Conservation (phyloP, 2,888 invertebrate genomes). For the Carcina quercana region DNA sequence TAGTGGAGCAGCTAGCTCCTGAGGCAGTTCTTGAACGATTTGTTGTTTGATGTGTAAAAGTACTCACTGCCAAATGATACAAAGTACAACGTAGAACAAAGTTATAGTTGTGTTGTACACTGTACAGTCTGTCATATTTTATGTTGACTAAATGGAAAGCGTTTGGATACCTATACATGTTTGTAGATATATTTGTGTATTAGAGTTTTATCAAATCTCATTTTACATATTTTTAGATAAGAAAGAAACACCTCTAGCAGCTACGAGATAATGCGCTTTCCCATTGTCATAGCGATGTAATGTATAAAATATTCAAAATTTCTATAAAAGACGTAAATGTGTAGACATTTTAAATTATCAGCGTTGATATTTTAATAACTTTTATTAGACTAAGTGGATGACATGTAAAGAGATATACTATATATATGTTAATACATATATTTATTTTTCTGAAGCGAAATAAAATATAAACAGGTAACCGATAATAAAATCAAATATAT, state of each 20-base stretch:
- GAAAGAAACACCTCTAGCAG: constrained; percentile 19
- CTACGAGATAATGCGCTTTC: constrained; percentile 25
- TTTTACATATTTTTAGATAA: constrained; percentile 4
- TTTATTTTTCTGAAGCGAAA: constrained; percentile 48
- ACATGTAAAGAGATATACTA: constrained; percentile 41
- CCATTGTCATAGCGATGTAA: constrained; percentile 17
- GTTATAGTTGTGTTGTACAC: constrained; percentile 28
- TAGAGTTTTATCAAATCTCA: constrained; percentile 6
- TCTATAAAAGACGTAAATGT: constrained; percentile 42
- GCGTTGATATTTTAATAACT: constrained; percentile 49
- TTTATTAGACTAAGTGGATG: constrained; percentile 44
- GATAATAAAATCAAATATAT: constrained; percentile 25
- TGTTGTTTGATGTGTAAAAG: constrained; percentile 27
- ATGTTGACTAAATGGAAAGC: constrained; percentile 22
- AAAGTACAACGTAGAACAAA: constrained; percentile 54
- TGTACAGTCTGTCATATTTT: constrained; percentile 21
- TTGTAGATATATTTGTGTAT: constrained; percentile 16
- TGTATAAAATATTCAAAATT: constrained; percentile 21
- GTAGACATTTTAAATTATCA: constrained; percentile 32
- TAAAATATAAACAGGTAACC: constrained; percentile 35
- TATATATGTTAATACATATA: too few relatives aligned
- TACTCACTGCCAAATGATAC: constrained; percentile 59
- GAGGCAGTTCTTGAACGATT: constrained; percentile 30
- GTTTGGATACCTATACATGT: constrained; percentile 32
- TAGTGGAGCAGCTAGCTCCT: constrained; percentile 24